Base-by-base conservation (phyloP, 2,797 vertebrate genomes). In the Channallabes apus region DNA sequence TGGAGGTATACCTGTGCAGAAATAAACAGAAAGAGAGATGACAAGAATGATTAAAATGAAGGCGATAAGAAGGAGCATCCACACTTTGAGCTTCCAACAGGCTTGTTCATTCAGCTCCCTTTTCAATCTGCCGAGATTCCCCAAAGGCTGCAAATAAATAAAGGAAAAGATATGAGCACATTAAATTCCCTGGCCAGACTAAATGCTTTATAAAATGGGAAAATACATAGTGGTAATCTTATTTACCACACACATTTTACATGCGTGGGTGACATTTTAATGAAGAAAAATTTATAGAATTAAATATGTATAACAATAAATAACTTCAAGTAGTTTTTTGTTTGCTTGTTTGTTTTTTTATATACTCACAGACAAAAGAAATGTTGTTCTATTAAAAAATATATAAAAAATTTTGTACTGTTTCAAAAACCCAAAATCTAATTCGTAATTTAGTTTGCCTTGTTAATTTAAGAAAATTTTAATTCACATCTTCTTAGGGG, bases 1-100 rank as follows among this genome's bases (percentile, higher is more conserved):
- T 3, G 38, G 12, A 17, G 22, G 8, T 71, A n/a, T 93, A 96
- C 95, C 91, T 91, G 85, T 35, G 56, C 90, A 94, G 22, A 92
- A 1, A 1, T 73, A 0, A 24, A 94, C n/a, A 76, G 93, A 0
- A 67, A 92, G 0, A 6, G 93, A 0, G 24, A 95, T 35, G 67
- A 86, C 6, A 24, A 87, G 4, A 83, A 88, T 0, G 54, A 94
- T 32, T 76, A 87, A 17, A 3, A 90, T 0, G 3, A 95, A 4
- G 38, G 84, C 3, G 29, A 86, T 6, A 80, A 91, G 0, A 76
- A 94, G 12, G 68, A 91, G 0, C 91, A 93, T 90, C 94, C 93
- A 94, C 6, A 93, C 54, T 87, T 9, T 89, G 32, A 92, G 12
- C 56, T 27, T 86, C 54, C 80, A n/a, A 76, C 65, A 87, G 79